Evolutionary conservation across 2,797 vertebrate species (phyloP), one percentile per base, ranked within the genome.

Genomic region (Manis pentadactyla): DNA sequence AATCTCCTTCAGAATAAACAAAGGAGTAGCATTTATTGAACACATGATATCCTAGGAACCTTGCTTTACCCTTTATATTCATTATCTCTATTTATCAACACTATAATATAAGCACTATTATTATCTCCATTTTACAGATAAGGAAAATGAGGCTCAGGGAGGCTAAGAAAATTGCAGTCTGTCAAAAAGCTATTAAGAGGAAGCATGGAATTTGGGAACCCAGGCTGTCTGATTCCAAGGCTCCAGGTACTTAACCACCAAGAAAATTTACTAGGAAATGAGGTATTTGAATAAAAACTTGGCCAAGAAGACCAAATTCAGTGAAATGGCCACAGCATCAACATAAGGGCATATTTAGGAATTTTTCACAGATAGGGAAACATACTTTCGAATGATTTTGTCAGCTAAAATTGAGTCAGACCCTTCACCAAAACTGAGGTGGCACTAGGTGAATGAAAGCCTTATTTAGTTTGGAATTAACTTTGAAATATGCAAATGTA

Each of bases 391-490:
- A 91, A 53, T 21, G 53, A 91, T n/a, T 64, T 81, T 53, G 13
- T 51, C 14, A 75, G 85, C 21, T 86, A 88, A 93, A 94, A 61
- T 74, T 66, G 46, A 88, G 55, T 81, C 31, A 87, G 82, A 94
- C 18, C 37, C 37, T 87, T 64, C 64, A 91, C 39, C 69, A 89
- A 95, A 95, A 90, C 25, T 63, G 71, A 96, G 63, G 66, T 90
- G 94, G 88, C 13, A 21, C 53, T 19, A 90, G 53, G 89, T 87
- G 79, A 91, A 77, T 39, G 25, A 79, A 86, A 93, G 17, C 42
- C 74, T 84, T 91, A 84, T 92, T 96, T 95, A 39, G 85, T 78
- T 94, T 88, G 89, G 86, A 81, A 93, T 92, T 83, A 93, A 81
- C 82, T 94, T 64, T 82, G 49, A 82, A 97, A 89, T 93, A 94